These are phyloP conservation scores for Andrena marginata DNA, from an alignment of 2,888 invertebrate species.

Conservation along the genomic window DNA sequence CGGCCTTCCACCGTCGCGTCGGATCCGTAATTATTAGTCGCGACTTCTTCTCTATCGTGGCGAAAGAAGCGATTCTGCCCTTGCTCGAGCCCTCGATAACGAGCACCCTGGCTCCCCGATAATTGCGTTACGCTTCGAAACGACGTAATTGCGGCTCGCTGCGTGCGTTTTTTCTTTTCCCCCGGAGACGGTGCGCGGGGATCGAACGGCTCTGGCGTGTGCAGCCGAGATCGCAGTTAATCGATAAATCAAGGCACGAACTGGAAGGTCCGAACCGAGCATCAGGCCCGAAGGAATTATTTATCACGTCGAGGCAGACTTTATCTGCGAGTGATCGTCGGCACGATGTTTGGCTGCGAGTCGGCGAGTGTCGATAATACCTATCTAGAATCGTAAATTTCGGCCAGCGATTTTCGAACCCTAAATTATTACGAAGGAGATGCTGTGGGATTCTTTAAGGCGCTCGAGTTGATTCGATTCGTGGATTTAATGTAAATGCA, in stretches of 20 bases:
- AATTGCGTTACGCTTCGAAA: constrained; percentile 54
- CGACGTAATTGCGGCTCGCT: constrained; percentile 55
- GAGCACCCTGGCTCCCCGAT: constrained; percentile 55
- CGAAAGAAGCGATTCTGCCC: constrained; percentile 61
- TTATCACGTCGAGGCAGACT: constrained; percentile 19
- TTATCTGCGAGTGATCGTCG: constrained; percentile 53
- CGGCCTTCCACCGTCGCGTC: neutral
- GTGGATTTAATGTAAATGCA: no score
- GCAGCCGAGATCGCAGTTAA: constrained; percentile 29
- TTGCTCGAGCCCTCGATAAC: constrained; percentile 48
- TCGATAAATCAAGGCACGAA: constrained; percentile 68
- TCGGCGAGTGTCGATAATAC: constrained; percentile 38
- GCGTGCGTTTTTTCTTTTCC: constrained; percentile 37
- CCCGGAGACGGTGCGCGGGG: constrained; percentile 5
- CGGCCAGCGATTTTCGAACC: neutral
- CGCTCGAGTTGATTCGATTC: no score
- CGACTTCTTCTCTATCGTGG: constrained; percentile 42
- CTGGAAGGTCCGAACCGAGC: constrained; percentile 46
- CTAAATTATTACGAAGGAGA: neutral
- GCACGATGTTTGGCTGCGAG: constrained; percentile 1
- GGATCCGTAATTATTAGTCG: constrained; percentile 58
- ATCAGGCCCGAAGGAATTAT: constrained; percentile 65
- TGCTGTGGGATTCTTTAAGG: neutral
- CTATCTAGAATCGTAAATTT: constrained; percentile 31
- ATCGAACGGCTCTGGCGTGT: neutral